Conservation (phyloP, 2,113 vertebrate genomes). For the Cisticola juncidis region DNA sequence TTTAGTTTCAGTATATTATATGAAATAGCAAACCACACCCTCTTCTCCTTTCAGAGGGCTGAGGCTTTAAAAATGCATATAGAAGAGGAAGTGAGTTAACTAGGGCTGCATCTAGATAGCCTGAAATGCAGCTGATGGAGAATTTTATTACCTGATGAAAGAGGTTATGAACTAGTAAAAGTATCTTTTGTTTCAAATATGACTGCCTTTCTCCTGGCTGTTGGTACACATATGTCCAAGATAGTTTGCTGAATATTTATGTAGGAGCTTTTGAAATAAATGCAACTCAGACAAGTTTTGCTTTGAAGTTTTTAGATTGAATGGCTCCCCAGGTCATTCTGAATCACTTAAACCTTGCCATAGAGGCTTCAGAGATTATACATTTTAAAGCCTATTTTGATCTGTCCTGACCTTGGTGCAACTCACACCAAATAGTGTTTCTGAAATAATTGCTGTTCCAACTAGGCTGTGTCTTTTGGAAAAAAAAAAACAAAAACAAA, state of each 20-base stretch:
- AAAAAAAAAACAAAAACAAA: too few species aligned
- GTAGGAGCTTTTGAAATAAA: background rate
- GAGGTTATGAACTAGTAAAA: background rate
- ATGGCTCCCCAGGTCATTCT: background rate
- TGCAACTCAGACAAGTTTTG: background rate
- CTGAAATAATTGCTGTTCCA: background rate
- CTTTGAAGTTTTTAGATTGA: background rate
- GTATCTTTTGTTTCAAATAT: background rate
- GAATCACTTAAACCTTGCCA: background rate
- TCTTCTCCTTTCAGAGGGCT: background rate
- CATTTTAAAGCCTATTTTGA: background rate
- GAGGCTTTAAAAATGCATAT: conserved; percentile 8
- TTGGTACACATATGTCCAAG: background rate
- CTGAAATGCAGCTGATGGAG: background rate
- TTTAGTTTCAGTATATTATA: background rate
- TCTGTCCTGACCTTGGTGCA: background rate
- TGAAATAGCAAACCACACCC: conserved; percentile 55
- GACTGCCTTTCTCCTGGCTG: background rate
- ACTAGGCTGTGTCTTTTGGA: background rate
- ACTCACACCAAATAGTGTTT: background rate
- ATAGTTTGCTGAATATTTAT: background rate
- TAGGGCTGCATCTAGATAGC: background rate
- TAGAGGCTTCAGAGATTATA: background rate
- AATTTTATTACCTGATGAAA: background rate
- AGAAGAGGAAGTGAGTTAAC: background rate